Evolutionary conservation across 2,888 invertebrate genomes (phyloP).

Genomic region (Hypomecis punctinalis): DNA sequence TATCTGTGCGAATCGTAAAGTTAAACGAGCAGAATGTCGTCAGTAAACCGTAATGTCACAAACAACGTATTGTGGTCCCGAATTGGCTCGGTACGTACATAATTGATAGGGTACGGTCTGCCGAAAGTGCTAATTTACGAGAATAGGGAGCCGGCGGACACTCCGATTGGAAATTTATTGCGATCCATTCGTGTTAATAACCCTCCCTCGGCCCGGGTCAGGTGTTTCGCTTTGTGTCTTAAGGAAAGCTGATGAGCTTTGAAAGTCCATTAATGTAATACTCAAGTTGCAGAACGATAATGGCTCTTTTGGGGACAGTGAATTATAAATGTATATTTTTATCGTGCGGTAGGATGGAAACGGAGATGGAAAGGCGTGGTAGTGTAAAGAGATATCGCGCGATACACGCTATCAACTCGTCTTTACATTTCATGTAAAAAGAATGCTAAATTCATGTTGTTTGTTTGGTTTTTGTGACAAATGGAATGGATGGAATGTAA

Average conservation of each 20-base stretch:
- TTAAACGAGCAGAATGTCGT: conserved; percentile 51
- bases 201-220: conserved; percentile 51
- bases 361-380: too few relatives aligned
- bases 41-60: conserved; percentile 58
- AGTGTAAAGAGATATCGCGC: too few relatives aligned
- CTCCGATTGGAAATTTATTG: conserved; percentile 67
- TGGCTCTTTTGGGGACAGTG: background rate
- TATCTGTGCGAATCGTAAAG: conserved; percentile 41
- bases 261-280: conserved; percentile 19
- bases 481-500: too few relatives aligned
- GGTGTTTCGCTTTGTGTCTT: conserved; percentile 41
- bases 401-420: too few relatives aligned
- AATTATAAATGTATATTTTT: background rate
- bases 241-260: conserved; percentile 30
- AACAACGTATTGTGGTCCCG: conserved; percentile 56
- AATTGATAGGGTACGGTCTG: conserved; percentile 62
- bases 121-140: conserved; percentile 68
- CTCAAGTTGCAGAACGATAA: conserved; percentile 12
- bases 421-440: too few relatives aligned
- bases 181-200: conserved; percentile 62
- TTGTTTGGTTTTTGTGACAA: too few relatives aligned
- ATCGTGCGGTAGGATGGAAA: background rate
- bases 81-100: conserved; percentile 66
- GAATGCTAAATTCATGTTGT: too few relatives aligned
- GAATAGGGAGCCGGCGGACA: conserved; percentile 53